Percentiles rank a stretch among this genome's conserved stretches.
Evolutionary conservation across 37 sponge, comb jelly and placozoan species (phyloP).

Genomic region (Haliclona indistincta): DNA sequence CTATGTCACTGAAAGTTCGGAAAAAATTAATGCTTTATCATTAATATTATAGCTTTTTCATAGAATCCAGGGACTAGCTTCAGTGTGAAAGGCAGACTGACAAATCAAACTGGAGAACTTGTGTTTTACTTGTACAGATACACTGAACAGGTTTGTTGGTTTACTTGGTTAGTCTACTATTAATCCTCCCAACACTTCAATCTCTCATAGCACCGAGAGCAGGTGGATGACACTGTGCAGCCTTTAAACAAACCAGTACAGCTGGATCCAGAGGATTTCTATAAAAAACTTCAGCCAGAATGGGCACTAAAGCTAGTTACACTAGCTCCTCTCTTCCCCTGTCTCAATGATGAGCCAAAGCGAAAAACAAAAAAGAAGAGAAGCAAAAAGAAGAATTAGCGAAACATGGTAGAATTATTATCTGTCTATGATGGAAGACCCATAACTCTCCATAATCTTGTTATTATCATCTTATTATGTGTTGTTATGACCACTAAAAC

Average conservation of each 20-base stretch:
- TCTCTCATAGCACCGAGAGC: slow-evolving; percentile 7
- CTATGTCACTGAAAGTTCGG: slow-evolving; percentile 34
- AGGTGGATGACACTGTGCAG: slow-evolving; percentile 8
- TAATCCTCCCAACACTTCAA: slow-evolving; percentile 1
- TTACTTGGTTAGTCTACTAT: not conserved
- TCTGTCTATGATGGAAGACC: no score
- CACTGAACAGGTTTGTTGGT: slow-evolving; percentile 39
- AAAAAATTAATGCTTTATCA: not conserved
- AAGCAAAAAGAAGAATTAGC: not conserved
- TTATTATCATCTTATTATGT: no score
- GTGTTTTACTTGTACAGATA: slow-evolving; percentile 43
- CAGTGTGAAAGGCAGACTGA: slow-evolving; percentile 67
- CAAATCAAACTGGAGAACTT: slow-evolving; percentile 4
- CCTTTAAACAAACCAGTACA: slow-evolving; percentile 14
- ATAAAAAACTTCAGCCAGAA: not conserved
- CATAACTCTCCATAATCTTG: no score
- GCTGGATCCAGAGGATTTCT: slow-evolving; percentile 27
- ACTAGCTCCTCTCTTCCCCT: slow-evolving; percentile 56
- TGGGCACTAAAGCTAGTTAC: slow-evolving; percentile 44
- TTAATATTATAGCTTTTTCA: not conserved
- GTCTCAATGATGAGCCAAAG: slow-evolving; percentile 47
- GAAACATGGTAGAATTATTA: not conserved
- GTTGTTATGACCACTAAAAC: no score
- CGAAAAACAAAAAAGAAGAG: not conserved
- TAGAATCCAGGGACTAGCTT: slow-evolving; percentile 59